Evolutionary conservation across 2,888 invertebrate genomes (phyloP), one percentile per base, ranked within the genome.

Genomic region (Drosophila anomalata): DNA sequence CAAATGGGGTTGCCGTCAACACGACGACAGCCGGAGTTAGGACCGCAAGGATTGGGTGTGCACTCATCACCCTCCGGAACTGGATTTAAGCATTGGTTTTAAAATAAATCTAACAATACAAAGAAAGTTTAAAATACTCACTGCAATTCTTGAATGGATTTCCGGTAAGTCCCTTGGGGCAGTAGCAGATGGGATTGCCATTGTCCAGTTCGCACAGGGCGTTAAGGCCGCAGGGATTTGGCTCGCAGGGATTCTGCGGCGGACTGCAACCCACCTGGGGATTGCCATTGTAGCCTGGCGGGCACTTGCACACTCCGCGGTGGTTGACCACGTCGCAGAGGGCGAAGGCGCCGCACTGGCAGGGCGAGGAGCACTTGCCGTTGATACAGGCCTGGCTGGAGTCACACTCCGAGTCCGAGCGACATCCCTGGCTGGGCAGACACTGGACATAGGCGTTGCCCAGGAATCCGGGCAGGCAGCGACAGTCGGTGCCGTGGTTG

Each of bases 81-180:
- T 97, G 90, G 77, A 93, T 93, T 69, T 58, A 8, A 53, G 8
- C 11, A 5, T 22, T 3, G 11, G 12, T 14, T n/a, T n/a, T n/a
- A 36, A 36, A 36, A 36, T 33, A n/a, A n/a, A n/a, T 12, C 12
- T 2, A 36, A 36, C 14, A 36, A n/a, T 93, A 93, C 68, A 59
- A 8, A 26, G 1, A 11, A 12, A 5, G 3, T 6, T 44, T 11
- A 2, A 0, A 20, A 78, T 91, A 96, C 96, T 94, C 94, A 97
- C 97, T 96, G 94, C 97, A 97, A 92, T 95, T 96, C 89, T 95
- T 94, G 90, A 97, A 97, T 46, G 97, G 97, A 93, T 97, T 97
- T 91, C 97, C 97, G 3, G 97, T 97, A 73, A 96, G 93, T 71
- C 97, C 97, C 91, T 96, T 96, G 0, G 97, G 97, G 89, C 97